Evolutionary conservation across 2,113 vertebrate genomes (phyloP).

Genomic region (Nicator chloris): DNA sequence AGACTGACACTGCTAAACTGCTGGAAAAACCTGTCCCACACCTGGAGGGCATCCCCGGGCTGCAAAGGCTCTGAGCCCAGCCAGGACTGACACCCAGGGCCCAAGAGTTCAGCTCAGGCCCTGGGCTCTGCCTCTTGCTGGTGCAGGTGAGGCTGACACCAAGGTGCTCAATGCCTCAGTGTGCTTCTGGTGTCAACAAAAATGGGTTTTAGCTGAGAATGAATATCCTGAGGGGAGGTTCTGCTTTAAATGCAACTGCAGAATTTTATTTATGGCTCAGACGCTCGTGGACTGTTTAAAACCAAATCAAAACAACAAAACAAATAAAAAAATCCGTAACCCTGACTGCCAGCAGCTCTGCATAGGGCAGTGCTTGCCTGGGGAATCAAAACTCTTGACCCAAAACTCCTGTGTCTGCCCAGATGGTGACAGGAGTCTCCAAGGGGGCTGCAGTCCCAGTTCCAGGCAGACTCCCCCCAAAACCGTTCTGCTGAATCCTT

Average conservation of each 20-base stretch:
- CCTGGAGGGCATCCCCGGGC: not conserved
- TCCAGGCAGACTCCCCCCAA: fast-evolving
- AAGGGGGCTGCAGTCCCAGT: fast-evolving
- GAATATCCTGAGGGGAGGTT: not conserved
- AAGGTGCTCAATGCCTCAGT: not conserved
- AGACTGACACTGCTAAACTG: not conserved
- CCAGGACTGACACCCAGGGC: not conserved
- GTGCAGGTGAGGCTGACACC: not conserved
- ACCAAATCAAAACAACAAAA: not conserved
- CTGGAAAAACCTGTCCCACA: not conserved
- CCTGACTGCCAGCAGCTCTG: not conserved
- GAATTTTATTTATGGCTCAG: not conserved
- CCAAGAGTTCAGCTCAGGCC: not conserved
- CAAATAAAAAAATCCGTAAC: fast-evolving
- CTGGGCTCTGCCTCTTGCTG: not conserved
- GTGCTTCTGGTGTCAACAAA: not conserved
- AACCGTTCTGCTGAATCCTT: not conserved
- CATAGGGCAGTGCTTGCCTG: not conserved
- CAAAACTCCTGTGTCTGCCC: not conserved
- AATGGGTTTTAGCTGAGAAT: not conserved
- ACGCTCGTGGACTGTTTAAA: not conserved
- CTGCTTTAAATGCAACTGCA: not conserved
- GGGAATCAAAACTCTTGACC: not conserved
- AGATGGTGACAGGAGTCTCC: not conserved
- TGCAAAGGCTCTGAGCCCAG: not conserved